These are phyloP conservation scores for Orchestes rusci DNA, from an alignment of 2,888 invertebrate genomes.

Conservation along the genomic window DNA sequence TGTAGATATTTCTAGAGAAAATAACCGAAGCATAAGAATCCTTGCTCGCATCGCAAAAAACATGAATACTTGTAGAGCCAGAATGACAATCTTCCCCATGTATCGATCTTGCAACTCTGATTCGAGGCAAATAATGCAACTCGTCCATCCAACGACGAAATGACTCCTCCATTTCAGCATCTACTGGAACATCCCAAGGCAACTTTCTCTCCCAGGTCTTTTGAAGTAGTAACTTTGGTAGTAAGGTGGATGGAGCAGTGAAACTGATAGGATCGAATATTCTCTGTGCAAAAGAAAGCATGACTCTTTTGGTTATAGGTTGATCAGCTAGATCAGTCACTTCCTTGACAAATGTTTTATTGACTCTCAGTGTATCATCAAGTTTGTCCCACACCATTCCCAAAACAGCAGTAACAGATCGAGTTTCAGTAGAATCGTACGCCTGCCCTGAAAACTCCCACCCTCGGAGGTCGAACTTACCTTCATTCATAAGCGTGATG, in stretches of 20 bases:
- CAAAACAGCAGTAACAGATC: conserved; percentile 9
- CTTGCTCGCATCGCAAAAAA: background rate
- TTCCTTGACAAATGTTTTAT: conserved; percentile 7
- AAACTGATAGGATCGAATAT: no score
- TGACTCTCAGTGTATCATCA: conserved; percentile 12
- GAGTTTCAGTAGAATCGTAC: background rate
- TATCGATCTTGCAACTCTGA: background rate
- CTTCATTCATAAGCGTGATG: background rate
- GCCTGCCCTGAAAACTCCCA: background rate
- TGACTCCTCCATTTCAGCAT: conserved; percentile 3
- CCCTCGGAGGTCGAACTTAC: conserved; percentile 1
- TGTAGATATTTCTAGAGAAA: background rate
- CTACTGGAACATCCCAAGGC: conserved; percentile 10
- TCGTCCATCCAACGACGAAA: conserved; percentile 7
- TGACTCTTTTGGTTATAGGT: no score
- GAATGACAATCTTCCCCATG: background rate
- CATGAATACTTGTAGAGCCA: background rate
- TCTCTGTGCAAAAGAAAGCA: conserved; percentile 8
- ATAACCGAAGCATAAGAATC: conserved; percentile 7
- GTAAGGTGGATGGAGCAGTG: no score
- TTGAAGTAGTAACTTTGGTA: no score
- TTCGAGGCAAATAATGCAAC: background rate
- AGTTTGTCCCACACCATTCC: conserved; percentile 14
- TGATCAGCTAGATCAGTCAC: no score
- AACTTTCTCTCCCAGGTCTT: no score